Evolutionary conservation across 2,797 vertebrate species (phyloP).

Genomic region (Onychomys arenicola): DNA sequence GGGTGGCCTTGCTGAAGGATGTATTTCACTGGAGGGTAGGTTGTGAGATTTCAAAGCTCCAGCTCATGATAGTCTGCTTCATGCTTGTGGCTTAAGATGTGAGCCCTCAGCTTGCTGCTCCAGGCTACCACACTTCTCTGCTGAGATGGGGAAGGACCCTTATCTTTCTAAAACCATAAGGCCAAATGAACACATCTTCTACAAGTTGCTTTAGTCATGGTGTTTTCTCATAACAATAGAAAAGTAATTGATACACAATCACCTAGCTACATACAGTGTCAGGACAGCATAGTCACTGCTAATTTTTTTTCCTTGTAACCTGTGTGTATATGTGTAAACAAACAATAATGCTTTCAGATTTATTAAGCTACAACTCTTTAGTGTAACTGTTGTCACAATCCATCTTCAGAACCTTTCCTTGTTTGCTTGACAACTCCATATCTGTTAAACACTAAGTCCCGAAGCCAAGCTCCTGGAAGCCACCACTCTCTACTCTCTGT

Average conservation of each 20-base stretch:
- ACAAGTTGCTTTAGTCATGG: not conserved
- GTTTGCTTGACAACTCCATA: not conserved
- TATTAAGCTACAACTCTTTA: not conserved
- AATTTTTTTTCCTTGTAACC: not conserved
- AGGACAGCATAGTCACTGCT: not conserved
- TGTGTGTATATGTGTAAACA: not conserved
- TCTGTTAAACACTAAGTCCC: not conserved
- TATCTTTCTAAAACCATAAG: not conserved
- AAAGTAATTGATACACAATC: not conserved
- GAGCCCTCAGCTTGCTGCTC: not conserved
- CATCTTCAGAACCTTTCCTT: not conserved
- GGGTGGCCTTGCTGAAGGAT: not conserved
- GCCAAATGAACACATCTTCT: not conserved
- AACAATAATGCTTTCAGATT: not conserved
- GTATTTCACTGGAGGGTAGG: not conserved
- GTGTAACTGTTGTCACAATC: not conserved
- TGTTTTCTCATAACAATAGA: not conserved
- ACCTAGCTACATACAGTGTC: not conserved
- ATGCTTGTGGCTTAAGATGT: not conserved
- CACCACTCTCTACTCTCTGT: not conserved
- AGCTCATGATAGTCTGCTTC: too few species aligned
- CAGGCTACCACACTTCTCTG: not conserved
- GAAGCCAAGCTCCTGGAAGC: not conserved
- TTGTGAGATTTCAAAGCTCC: not conserved
- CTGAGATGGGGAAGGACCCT: not conserved